Evolutionary conservation across 2,797 vertebrate species (phyloP).

Genomic region (Macropodus opercularis): DNA sequence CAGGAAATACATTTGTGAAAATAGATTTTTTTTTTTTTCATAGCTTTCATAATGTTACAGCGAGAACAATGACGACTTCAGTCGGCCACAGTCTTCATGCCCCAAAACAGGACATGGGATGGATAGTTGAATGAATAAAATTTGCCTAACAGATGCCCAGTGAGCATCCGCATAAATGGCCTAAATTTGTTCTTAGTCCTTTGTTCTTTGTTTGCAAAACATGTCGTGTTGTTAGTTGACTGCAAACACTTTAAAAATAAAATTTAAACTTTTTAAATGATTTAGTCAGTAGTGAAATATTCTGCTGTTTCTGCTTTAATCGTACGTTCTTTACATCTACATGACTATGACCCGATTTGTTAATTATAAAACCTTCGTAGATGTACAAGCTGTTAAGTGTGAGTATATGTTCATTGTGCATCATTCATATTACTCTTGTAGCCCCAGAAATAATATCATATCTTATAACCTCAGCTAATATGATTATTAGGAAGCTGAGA

Average conservation of each 20-base stretch:
- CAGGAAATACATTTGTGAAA: slow-evolving; percentile 62
- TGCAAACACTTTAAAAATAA: neutral
- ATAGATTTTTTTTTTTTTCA: slow-evolving; percentile 32
- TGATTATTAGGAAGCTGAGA: slow-evolving; percentile 23
- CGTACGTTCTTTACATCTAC: neutral
- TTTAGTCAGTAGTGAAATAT: neutral
- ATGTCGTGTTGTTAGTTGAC: too few relatives aligned
- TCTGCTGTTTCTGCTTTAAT: neutral
- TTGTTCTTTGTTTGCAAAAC: too few relatives aligned
- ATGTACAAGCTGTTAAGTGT: neutral
- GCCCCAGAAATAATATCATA: neutral
- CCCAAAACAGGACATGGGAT: too few relatives aligned
- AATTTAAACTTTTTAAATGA: too few relatives aligned
- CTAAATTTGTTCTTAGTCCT: neutral
- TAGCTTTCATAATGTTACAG: slow-evolving; percentile 37
- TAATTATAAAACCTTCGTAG: slow-evolving; percentile 13
- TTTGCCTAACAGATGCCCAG: neutral
- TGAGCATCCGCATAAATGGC: neutral
- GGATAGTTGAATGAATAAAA: too few relatives aligned
- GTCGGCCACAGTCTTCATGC: slow-evolving; percentile 12
- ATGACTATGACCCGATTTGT: too few relatives aligned
- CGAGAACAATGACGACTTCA: slow-evolving; percentile 23
- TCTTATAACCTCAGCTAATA: slow-evolving; percentile 6
- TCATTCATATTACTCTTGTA: neutral
- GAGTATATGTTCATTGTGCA: slow-evolving; percentile 2